Percentiles rank a stretch among this genome's conserved stretches.
These are phyloP conservation scores for Eulemur rufifrons DNA, from an alignment of 2,113 vertebrate species.

Conservation along the genomic window DNA sequence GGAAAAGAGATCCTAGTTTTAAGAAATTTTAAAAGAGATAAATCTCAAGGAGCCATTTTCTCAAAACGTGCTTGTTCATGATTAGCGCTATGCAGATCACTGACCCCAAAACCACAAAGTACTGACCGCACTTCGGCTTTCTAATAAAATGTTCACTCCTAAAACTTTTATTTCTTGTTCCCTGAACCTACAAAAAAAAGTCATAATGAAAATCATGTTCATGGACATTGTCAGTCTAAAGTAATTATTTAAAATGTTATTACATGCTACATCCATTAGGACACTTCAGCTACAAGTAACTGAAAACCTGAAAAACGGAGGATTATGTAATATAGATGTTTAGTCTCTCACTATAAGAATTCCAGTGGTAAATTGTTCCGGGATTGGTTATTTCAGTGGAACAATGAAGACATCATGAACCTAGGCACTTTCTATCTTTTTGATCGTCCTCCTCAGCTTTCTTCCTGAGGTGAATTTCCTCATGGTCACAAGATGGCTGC, in stretches of 20 bases:
- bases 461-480: neutral
- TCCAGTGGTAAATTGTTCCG: neutral
- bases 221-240: neutral
- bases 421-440: too few species aligned
- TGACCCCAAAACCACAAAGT: neutral
- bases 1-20: neutral
- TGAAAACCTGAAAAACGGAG: neutral
- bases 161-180: neutral
- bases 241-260: neutral
- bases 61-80: neutral
- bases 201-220: neutral
- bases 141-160: neutral
- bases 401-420: neutral
- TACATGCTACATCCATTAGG: neutral
- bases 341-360: neutral
- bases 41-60: neutral
- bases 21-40: neutral
- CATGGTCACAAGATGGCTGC: neutral
- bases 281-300: neutral
- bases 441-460: neutral
- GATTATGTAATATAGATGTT: neutral
- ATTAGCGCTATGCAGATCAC: neutral
- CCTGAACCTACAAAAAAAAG: neutral
- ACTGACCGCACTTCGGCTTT: neutral
- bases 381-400: neutral